phyloP scores from a whole-genome alignment of 1,140 invertebrate species.

The Hypothenemus hampei region DNA sequence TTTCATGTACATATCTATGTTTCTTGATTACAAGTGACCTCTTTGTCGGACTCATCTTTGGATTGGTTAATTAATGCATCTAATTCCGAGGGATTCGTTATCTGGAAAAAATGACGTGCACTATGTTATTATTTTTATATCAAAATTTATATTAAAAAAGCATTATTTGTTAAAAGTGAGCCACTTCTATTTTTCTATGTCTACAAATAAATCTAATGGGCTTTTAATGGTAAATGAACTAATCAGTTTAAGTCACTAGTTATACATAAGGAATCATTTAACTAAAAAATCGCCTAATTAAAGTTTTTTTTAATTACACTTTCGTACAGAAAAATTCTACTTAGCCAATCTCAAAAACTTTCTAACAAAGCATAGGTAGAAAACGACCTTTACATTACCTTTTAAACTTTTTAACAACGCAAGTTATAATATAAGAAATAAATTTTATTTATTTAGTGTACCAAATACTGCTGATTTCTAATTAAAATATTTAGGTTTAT shows the following conservation, averaged over 20 bases:
- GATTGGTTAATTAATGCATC: constrained; percentile 36
- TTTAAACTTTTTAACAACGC: too few relatives aligned
- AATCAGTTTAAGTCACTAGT: not conserved
- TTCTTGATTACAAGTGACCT: not conserved
- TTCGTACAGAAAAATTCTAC: too few relatives aligned
- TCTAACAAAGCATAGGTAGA: too few relatives aligned
- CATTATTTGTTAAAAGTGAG: not conserved
- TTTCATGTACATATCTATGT: constrained; percentile 12
- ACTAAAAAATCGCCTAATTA: not conserved
- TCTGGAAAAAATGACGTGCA: constrained; percentile 33
- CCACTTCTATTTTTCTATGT: not conserved
- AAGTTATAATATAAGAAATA: too few relatives aligned
- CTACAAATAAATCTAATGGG: not conserved
- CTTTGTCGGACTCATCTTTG: constrained; percentile 12
- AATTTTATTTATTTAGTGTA: too few relatives aligned
- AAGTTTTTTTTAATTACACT: too few relatives aligned
- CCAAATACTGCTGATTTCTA: too few relatives aligned
- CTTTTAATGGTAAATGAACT: not conserved
- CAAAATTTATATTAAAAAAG: not conserved
- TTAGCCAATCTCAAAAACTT: too few relatives aligned
- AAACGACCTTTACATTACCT: too few relatives aligned
- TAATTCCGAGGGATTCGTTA: constrained; percentile 40
- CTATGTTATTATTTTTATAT: not conserved
- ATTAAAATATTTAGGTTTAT: too few relatives aligned
- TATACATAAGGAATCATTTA: not conserved